phyloP scores from a whole-genome alignment of 2,888 invertebrate genomes.

The Camptogramma bilineatum region DNA sequence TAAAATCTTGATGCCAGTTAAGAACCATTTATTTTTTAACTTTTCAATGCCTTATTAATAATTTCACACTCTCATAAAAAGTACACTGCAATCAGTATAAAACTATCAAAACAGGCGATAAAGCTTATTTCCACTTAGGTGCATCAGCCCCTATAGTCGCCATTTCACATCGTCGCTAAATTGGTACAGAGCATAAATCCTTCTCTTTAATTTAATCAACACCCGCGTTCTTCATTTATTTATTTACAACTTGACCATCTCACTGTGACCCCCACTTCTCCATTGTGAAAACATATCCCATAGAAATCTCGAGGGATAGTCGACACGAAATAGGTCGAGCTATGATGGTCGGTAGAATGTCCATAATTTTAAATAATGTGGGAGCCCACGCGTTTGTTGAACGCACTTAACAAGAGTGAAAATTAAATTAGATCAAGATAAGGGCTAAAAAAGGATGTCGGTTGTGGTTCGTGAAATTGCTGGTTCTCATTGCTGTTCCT shows the following conservation, averaged over 20 bases:
- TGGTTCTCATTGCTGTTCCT: conserved; percentile 9
- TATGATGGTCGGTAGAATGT: conserved; percentile 56
- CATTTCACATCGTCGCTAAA: conserved; percentile 82
- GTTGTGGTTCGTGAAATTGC: conserved; percentile 31
- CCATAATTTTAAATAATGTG: conserved; percentile 74
- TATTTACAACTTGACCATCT: conserved; percentile 60
- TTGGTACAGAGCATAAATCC: conserved; percentile 79
- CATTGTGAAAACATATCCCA: conserved; percentile 46
- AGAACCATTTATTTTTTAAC: too few species aligned
- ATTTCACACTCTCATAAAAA: conserved; percentile 12
- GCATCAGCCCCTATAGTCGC: conserved; percentile 70
- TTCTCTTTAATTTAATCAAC: conserved; percentile 84
- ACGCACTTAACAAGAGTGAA: conserved; percentile 59
- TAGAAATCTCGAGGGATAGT: conserved; percentile 35
- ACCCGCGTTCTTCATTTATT: conserved; percentile 69
- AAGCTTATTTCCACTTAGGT: conserved; percentile 64
- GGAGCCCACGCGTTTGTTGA: conserved; percentile 62
- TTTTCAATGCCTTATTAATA: not conserved
- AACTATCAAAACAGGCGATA: conserved; percentile 53
- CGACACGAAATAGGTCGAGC: conserved; percentile 45
- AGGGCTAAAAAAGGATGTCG: conserved; percentile 49
- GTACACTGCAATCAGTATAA: conserved; percentile 30
- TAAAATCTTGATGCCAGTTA: too few species aligned
- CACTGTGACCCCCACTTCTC: conserved; percentile 55
- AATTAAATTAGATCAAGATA: conserved; percentile 57